A percentile compares a stretch with the other conserved stretches of the same genome.
Conservation (phyloP, 2,888 invertebrate species). For the Blomia tropicalis region DNA sequence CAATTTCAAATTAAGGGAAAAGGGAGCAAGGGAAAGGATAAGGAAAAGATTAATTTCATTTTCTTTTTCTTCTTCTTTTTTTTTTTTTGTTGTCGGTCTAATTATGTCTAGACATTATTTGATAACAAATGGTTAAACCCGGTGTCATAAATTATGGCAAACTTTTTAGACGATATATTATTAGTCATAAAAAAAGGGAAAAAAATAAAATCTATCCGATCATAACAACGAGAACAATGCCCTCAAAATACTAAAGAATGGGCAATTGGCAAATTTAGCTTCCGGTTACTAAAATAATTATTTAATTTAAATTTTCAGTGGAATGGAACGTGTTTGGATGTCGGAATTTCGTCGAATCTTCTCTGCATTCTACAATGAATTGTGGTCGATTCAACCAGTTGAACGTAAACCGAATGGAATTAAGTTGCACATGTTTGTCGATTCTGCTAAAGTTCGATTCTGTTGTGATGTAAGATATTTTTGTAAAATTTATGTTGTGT, state of each 20-base stretch:
- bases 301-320: constrained; percentile 30
- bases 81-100: no score
- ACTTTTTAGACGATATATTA: no score
- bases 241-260: no score
- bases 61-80: background rate
- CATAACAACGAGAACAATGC: no score
- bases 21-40: background rate
- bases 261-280: no score
- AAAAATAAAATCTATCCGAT: no score
- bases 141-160: no score
- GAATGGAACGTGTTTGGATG: constrained; percentile 39
- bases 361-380: constrained; percentile 34
- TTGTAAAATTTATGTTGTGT: constrained; percentile 8
- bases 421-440: constrained; percentile 36
- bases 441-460: constrained; percentile 39
- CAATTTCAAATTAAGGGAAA: background rate
- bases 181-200: no score
- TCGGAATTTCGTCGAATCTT: constrained; percentile 36
- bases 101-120: no score
- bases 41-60: no score
- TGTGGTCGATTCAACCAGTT: constrained; percentile 36
- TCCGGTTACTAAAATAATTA: no score
- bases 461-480: constrained; percentile 35
- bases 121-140: no score
- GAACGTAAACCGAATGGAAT: constrained; percentile 32